These are phyloP conservation scores for Cotesia typhae DNA, from an alignment of 1,140 invertebrate genomes.

Conservation along the genomic window DNA sequence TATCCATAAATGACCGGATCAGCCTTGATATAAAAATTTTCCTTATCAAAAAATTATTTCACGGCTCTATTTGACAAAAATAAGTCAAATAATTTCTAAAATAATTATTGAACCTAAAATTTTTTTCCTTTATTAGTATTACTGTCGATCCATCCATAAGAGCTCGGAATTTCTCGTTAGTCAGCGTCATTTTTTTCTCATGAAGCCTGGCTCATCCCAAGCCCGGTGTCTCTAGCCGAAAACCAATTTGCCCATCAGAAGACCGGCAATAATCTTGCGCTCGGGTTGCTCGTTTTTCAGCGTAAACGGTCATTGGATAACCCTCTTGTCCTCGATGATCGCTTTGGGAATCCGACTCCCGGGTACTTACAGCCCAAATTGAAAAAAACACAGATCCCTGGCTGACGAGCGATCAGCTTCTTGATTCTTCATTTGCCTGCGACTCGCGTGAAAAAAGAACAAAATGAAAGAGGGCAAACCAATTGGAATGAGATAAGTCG, in stretches of 20 bases:
- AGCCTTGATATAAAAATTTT: neutral
- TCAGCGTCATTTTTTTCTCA: neutral
- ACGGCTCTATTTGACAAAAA: neutral
- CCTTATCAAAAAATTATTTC: no score
- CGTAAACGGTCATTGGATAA: constrained; percentile 50
- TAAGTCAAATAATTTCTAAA: neutral
- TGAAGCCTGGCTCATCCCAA: no score
- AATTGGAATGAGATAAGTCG: constrained; percentile 12
- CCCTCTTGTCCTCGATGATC: constrained; percentile 44
- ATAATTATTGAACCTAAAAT: neutral
- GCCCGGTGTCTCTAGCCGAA: constrained; percentile 19
- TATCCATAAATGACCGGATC: no score
- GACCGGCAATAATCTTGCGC: constrained; percentile 60
- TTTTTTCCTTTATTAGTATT: neutral
- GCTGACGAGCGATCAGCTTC: neutral
- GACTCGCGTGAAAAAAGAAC: constrained; percentile 9
- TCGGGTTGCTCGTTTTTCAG: constrained; percentile 62
- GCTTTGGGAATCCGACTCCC: constrained; percentile 6
- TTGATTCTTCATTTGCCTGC: neutral
- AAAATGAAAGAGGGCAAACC: neutral
- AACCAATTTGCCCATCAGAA: constrained; percentile 64
- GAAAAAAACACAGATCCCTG: constrained; percentile 17
- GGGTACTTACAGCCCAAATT: constrained; percentile 26
- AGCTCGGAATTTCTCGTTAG: neutral
- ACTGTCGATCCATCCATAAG: no score